Evolutionary conservation across 2,888 invertebrate species (phyloP).

Genomic region (Sinotaia quadrata): DNA sequence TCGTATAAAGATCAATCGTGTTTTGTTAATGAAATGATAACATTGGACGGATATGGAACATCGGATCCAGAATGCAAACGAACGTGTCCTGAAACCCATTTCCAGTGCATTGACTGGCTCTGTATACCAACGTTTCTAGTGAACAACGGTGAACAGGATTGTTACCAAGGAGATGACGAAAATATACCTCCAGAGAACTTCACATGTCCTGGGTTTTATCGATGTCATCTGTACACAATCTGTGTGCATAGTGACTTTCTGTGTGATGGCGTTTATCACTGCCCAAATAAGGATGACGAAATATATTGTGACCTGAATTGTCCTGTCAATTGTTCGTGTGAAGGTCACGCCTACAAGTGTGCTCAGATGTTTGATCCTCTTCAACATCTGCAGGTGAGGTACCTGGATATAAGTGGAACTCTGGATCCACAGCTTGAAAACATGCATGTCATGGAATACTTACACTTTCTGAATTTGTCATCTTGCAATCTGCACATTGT

Average conservation of each 20-base stretch:
- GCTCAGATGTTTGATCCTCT: not conserved
- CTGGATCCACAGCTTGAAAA: not conserved
- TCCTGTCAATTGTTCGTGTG: slow-evolving; percentile 10
- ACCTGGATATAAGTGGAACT: slow-evolving; percentile 19
- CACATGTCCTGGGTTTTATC: slow-evolving; percentile 28
- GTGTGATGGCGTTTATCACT: slow-evolving; percentile 34
- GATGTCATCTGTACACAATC: slow-evolving; percentile 18
- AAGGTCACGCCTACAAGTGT: slow-evolving; percentile 18
- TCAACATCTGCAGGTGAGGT: slow-evolving; percentile 6
- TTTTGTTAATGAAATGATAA: not conserved
- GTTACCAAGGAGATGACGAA: slow-evolving; percentile 30
- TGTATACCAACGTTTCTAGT: slow-evolving; percentile 24
- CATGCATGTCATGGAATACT: slow-evolving; percentile 6
- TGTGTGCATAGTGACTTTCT: slow-evolving; percentile 32
- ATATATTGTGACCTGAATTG: slow-evolving; percentile 17
- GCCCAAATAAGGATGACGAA: slow-evolving; percentile 34
- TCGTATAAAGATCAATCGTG: not conserved
- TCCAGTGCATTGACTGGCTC: slow-evolving; percentile 4
- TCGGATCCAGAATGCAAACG: not conserved
- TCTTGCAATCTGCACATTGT: not conserved
- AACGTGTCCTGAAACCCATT: slow-evolving; percentile 8
- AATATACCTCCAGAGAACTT: not conserved
- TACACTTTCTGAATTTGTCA: slow-evolving; percentile 13
- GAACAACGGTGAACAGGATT: slow-evolving; percentile 23
- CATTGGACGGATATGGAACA: slow-evolving; percentile 18